A percentile compares a stretch with the other conserved stretches of the same genome.
Evolutionary conservation across 2,888 invertebrate genomes (phyloP).

Genomic region (Chymomyza caudatula): DNA sequence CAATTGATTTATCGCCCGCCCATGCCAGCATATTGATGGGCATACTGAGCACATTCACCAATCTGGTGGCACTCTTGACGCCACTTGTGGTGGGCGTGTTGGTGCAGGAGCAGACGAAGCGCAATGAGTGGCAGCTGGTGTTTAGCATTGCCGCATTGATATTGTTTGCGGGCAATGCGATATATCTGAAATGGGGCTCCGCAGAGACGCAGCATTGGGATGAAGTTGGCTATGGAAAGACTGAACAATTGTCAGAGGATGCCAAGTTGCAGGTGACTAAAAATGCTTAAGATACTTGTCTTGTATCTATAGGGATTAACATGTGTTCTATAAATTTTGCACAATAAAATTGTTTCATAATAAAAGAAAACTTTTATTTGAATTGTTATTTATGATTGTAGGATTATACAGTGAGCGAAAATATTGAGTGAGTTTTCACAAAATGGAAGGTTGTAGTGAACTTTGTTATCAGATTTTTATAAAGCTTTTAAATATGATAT

Average conservation of each 20-base stretch:
- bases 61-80: constrained; percentile 81
- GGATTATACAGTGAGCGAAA: neutral
- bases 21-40: constrained; percentile 84
- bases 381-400: neutral
- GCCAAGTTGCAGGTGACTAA: constrained; percentile 33
- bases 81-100: constrained; percentile 81
- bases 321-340: neutral
- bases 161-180: constrained; percentile 83
- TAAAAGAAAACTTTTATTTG: neutral
- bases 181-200: constrained; percentile 85
- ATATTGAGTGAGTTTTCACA: neutral
- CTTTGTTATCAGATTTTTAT: too few species aligned
- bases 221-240: constrained; percentile 34
- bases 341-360: neutral
- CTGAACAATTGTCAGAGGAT: neutral
- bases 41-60: constrained; percentile 81
- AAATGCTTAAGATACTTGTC: neutral
- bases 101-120: constrained; percentile 78
- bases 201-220: constrained; percentile 85
- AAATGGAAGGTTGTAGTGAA: too few species aligned
- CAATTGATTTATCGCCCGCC: constrained; percentile 83
- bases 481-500: too few species aligned
- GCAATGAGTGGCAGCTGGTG: constrained; percentile 84
- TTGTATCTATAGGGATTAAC: neutral
- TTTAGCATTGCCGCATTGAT: constrained; percentile 84